phyloP scores from a whole-genome alignment of 2,113 vertebrate genomes.

The Forbesichthys agassizii region DNA sequence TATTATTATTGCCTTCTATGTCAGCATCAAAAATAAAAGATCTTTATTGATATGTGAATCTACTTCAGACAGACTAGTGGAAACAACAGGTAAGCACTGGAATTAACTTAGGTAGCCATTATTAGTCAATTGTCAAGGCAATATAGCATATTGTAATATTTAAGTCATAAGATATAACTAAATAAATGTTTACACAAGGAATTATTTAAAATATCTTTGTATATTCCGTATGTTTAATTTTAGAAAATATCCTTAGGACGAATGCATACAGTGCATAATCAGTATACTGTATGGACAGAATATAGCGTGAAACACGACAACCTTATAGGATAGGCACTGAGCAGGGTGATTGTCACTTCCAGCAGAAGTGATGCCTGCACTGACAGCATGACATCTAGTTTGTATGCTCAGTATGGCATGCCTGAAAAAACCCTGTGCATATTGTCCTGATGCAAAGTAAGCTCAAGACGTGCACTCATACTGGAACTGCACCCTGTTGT shows the following conservation, averaged over 20 bases:
- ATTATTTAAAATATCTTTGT: too few species aligned
- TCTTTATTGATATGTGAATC: neutral
- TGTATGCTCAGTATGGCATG: constrained; percentile 67
- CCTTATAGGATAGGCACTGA: constrained; percentile 1
- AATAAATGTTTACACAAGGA: too few species aligned
- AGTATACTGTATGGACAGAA: neutral
- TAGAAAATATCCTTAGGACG: neutral
- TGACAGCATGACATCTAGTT: constrained; percentile 70
- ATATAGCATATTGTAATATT: too few species aligned
- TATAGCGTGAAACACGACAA: too few species aligned
- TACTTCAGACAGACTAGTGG: constrained; percentile 9
- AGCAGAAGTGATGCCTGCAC: constrained; percentile 60
- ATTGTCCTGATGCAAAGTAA: constrained; percentile 62
- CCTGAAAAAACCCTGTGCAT: constrained; percentile 59
- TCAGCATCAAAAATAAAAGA: constrained; percentile 29
- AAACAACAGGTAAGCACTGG: neutral
- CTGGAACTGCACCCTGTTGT: constrained; percentile 54
- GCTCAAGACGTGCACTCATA: constrained; percentile 47
- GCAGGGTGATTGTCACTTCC: constrained; percentile 55
- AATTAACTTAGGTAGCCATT: too few species aligned
- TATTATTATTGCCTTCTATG: too few species aligned
- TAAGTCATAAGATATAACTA: too few species aligned
- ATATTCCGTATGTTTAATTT: neutral
- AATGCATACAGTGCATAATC: neutral
- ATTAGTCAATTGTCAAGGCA: too few species aligned